Conservation (phyloP, 2,888 invertebrate species). For the Erynnis tages region DNA sequence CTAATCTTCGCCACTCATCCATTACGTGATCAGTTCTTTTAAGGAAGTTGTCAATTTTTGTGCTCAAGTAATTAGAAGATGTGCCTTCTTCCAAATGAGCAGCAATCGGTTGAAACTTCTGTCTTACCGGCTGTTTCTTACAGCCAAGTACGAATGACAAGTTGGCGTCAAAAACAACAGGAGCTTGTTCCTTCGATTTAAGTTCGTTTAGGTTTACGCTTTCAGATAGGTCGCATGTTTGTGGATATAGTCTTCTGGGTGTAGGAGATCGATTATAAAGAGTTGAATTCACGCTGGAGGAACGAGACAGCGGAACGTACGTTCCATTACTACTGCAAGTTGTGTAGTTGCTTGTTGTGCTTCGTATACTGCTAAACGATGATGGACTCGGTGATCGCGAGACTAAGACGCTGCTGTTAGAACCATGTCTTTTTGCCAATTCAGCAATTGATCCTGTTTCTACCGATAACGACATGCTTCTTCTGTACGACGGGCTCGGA, state of each 20-base stretch:
- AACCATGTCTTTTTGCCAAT: conserved; percentile 67
- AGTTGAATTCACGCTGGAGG: conserved; percentile 67
- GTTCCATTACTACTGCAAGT: conserved; percentile 75
- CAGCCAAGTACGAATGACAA: conserved; percentile 89
- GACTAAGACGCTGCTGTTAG: conserved; percentile 53
- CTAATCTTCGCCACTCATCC: conserved; percentile 91
- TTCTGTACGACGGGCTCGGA: conserved; percentile 64
- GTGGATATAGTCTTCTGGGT: conserved; percentile 87
- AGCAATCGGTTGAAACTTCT: conserved; percentile 86
- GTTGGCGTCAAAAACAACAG: conserved; percentile 91
- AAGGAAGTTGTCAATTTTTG: conserved; percentile 90
- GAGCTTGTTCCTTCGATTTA: conserved; percentile 85
- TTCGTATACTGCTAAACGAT: conserved; percentile 60
- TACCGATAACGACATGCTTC: conserved; percentile 65
- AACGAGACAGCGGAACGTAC: conserved; percentile 65
- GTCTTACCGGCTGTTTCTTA: conserved; percentile 85
- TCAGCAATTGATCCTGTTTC: conserved; percentile 77
- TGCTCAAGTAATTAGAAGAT: conserved; percentile 87
- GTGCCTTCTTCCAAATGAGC: conserved; percentile 89
- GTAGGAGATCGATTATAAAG: conserved; percentile 70
- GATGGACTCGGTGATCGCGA: conserved; percentile 83
- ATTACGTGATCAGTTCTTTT: conserved; percentile 92
- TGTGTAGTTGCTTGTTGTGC: conserved; percentile 70
- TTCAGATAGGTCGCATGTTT: conserved; percentile 73
- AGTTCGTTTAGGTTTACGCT: conserved; percentile 81